Conservation (phyloP, 2,797 vertebrate genomes). For the Falco novaeseelandiae region DNA sequence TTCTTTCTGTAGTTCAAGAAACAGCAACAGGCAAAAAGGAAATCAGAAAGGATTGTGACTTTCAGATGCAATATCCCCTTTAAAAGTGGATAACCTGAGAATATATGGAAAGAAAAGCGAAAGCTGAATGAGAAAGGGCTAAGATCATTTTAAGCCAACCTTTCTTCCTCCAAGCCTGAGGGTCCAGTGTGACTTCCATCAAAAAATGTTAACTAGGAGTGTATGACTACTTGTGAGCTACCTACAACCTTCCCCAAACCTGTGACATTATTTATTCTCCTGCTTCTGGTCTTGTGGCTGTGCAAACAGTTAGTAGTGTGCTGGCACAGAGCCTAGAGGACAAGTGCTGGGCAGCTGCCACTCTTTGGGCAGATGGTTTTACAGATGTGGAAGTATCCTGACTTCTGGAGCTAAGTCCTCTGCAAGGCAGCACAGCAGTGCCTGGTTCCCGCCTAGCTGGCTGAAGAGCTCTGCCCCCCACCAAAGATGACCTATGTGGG, state of each 20-base stretch:
- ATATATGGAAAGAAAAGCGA: not conserved
- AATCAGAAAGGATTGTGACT: not conserved
- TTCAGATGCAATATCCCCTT: not conserved
- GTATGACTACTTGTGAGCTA: not conserved
- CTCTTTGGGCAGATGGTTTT: not conserved
- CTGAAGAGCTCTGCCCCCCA: not conserved
- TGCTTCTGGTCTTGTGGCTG: not conserved
- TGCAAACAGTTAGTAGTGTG: not conserved
- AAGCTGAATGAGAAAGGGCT: not conserved
- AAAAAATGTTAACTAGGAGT: not conserved
- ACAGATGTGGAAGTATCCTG: not conserved
- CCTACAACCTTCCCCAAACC: not conserved
- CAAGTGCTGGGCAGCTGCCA: not conserved
- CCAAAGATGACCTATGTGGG: rapidly evolving
- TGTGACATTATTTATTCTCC: not conserved
- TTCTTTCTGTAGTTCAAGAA: not conserved
- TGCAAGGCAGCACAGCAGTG: not conserved
- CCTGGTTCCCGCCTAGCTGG: not conserved
- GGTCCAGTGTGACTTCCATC: not conserved
- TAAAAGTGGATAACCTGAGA: not conserved
- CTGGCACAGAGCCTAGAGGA: not conserved
- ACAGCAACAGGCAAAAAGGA: not conserved
- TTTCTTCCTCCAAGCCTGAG: not conserved
- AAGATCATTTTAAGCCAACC: not conserved
- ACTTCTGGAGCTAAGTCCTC: not conserved